These are phyloP conservation scores for Acrobasis repandana DNA, from an alignment of 2,888 invertebrate genomes.

Conservation along the genomic window DNA sequence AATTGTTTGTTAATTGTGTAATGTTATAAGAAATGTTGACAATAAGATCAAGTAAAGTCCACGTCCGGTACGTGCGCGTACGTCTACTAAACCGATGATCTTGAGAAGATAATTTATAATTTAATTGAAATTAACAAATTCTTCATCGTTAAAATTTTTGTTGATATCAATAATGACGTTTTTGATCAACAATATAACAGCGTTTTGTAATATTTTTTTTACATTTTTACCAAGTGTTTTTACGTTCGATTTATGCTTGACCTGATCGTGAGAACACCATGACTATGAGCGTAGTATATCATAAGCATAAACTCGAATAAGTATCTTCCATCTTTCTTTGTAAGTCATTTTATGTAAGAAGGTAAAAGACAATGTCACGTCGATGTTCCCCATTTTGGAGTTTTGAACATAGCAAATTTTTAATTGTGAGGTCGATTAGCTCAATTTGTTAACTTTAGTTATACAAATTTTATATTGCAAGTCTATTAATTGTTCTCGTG, in stretches of 20 bases:
- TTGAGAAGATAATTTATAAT: too few species aligned
- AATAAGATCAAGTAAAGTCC: too few species aligned
- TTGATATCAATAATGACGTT: too few species aligned
- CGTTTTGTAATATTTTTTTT: conserved; percentile 55
- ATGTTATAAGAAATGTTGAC: too few species aligned
- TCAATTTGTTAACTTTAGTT: conserved; percentile 73
- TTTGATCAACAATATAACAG: conserved; percentile 9
- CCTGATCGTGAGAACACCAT: conserved; percentile 48
- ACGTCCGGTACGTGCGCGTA: too few species aligned
- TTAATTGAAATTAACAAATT: too few species aligned
- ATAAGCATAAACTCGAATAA: conserved; percentile 57
- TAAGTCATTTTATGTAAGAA: conserved; percentile 18
- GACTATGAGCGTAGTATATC: conserved; percentile 45
- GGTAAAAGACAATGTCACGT: conserved; percentile 3
- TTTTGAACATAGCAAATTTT: conserved; percentile 25
- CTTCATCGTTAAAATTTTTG: too few species aligned
- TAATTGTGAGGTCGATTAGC: conserved; percentile 51
- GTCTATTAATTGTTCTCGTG: conserved; percentile 57
- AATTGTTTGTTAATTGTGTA: too few species aligned
- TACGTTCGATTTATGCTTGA: conserved; percentile 58
- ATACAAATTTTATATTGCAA: conserved; percentile 59
- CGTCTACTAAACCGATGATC: too few species aligned
- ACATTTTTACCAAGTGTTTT: conserved; percentile 40
- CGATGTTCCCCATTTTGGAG: neutral
- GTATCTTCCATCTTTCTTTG: conserved; percentile 41